Percentiles rank a stretch among this genome's conserved stretches.
Evolutionary conservation across 2,113 vertebrate genomes (phyloP).

Genomic region (Podilymbus podiceps): DNA sequence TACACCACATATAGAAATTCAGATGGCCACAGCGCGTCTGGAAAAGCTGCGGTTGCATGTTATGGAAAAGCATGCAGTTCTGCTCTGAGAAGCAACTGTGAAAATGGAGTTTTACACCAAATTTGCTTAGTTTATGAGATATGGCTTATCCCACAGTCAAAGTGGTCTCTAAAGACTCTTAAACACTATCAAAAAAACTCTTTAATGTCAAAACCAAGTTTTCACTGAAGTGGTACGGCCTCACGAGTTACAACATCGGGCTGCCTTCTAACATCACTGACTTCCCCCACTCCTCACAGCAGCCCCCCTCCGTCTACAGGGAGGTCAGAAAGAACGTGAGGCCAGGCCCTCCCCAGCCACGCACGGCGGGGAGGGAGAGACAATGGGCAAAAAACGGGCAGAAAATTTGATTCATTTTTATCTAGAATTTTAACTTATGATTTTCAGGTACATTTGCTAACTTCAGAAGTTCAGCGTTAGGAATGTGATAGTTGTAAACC

Average conservation of each 20-base stretch:
- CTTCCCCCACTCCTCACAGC: not conserved
- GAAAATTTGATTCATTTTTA: not conserved
- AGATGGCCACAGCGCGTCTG: not conserved
- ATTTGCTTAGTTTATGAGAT: not conserved
- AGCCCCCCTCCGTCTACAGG: not conserved
- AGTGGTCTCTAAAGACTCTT: not conserved
- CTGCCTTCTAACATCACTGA: not conserved
- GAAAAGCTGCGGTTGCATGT: not conserved
- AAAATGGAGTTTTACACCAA: not conserved
- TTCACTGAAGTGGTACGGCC: not conserved
- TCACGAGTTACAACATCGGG: not conserved
- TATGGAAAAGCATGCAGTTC: not conserved
- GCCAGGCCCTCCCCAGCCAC: not conserved
- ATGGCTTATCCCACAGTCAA: not conserved
- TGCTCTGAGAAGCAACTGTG: not conserved
- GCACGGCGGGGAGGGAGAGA: not conserved
- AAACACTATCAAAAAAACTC: not conserved
- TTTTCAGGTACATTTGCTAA: not conserved
- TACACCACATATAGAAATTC: not conserved
- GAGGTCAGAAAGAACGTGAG: not conserved
- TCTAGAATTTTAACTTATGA: not conserved
- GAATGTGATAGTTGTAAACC: not conserved
- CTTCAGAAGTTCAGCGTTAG: not conserved
- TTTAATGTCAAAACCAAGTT: not conserved
- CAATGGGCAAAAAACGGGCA: not conserved